A percentile compares a stretch with the other conserved stretches of the same genome.
Conservation (phyloP, 2,113 vertebrate species). For the Cercocebus atys region DNA sequence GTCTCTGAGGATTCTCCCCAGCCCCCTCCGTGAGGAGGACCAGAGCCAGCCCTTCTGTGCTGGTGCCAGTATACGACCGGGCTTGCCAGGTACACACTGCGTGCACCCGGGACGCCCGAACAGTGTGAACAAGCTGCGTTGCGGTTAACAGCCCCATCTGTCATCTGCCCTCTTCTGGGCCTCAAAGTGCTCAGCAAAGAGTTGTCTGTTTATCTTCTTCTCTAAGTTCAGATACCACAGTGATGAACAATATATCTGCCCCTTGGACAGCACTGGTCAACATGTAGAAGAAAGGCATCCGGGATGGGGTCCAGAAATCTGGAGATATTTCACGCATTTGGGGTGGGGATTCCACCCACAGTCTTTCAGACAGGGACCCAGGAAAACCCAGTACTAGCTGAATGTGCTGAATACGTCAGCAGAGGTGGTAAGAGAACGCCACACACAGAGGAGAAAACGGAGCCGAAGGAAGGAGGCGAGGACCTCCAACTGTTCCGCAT, state of each 20-base stretch:
- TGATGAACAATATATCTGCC: background rate
- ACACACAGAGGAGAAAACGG: background rate
- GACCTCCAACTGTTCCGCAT: background rate
- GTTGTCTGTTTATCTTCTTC: background rate
- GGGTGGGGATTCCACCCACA: background rate
- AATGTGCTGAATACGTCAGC: background rate
- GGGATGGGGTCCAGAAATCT: background rate
- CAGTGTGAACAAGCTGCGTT: background rate
- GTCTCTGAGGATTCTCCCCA: background rate
- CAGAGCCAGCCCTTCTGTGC: background rate
- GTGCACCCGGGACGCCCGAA: background rate
- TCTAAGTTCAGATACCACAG: background rate
- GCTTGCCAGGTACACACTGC: background rate
- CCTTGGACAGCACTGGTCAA: background rate
- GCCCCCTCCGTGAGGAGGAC: background rate
- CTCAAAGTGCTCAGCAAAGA: background rate
- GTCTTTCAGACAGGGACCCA: background rate
- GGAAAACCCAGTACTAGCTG: too few relatives aligned
- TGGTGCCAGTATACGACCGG: background rate
- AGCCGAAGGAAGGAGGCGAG: background rate
- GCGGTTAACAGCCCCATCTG: background rate
- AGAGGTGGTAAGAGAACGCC: background rate
- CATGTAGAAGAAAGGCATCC: background rate
- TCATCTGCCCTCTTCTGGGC: slow-evolving; percentile 19
- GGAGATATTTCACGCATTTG: background rate